Percentiles rank a stretch among this genome's conserved stretches.
phyloP scores from a whole-genome alignment of 2,888 invertebrate species.

The Helleia helle region DNA sequence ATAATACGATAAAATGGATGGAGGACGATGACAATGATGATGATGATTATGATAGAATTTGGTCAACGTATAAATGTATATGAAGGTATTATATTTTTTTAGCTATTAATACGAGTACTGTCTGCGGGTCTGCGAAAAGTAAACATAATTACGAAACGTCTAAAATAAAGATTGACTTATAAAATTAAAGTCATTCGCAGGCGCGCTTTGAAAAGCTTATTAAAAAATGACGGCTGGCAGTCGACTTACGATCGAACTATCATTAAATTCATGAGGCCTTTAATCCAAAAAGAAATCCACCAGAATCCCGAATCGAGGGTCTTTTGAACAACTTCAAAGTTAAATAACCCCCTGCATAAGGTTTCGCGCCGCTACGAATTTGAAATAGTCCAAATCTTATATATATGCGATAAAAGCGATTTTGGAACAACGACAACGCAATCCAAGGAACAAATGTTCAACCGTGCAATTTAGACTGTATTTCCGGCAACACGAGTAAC shows the following conservation, averaged over 20 bases:
- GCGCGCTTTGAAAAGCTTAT: slow-evolving; percentile 22
- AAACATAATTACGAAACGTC: slow-evolving; percentile 1
- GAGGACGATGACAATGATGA: no score
- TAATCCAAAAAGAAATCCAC: slow-evolving; percentile 72
- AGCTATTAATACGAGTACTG: no score
- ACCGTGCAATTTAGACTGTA: slow-evolving; percentile 71
- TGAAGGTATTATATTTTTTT: no score
- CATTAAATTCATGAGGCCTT: slow-evolving; percentile 71
- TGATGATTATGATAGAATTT: no score
- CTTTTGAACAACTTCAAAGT: slow-evolving; percentile 73
- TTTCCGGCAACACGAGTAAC: slow-evolving; percentile 72
- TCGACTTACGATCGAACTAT: slow-evolving; percentile 58
- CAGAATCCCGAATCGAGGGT: slow-evolving; percentile 67
- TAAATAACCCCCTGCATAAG: slow-evolving; percentile 55
- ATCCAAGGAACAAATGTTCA: slow-evolving; percentile 62
- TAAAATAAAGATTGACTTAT: not conserved
- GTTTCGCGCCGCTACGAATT: slow-evolving; percentile 26
- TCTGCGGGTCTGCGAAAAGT: slow-evolving; percentile 1
- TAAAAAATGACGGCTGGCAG: slow-evolving; percentile 49
- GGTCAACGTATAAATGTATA: no score
- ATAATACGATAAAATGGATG: no score
- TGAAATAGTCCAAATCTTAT: slow-evolving; percentile 32
- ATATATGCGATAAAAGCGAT: slow-evolving; percentile 30
- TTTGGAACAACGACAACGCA: slow-evolving; percentile 28
- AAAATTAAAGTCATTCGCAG: not conserved